phyloP scores from a whole-genome alignment of 2,797 vertebrate species.

The Microtus agrestis region DNA sequence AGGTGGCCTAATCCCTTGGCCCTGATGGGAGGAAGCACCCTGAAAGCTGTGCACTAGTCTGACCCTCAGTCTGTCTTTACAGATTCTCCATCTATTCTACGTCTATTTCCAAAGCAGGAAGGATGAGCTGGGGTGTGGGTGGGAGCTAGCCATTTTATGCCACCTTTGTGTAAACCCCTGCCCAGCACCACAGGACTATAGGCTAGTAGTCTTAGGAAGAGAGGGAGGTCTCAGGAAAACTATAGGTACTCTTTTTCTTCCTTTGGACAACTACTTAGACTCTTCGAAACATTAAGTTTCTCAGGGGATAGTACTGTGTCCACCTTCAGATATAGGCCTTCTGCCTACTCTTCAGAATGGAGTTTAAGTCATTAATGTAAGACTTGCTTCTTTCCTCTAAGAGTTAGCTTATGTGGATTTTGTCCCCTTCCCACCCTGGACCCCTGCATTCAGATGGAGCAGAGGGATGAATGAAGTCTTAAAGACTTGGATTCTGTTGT shows the following conservation, averaged over 20 bases:
- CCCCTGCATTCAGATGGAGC: neutral
- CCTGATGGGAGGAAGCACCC: neutral
- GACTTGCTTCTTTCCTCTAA: neutral
- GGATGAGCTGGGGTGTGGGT: neutral
- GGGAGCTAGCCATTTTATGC: neutral
- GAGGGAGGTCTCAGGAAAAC: neutral
- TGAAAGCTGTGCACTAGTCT: neutral
- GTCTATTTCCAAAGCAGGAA: neutral
- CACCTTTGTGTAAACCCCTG: neutral
- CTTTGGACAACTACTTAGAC: constrained; percentile 6
- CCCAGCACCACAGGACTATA: neutral
- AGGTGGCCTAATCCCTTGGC: neutral
- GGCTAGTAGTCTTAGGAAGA: neutral
- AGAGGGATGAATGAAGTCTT: neutral
- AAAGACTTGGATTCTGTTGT: neutral
- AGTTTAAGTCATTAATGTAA: neutral
- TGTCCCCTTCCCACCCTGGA: neutral
- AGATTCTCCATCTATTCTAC: neutral
- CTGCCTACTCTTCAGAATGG: neutral
- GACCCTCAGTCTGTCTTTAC: neutral
- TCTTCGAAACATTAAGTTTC: neutral
- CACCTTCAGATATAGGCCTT: constrained; percentile 1
- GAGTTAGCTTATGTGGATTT: neutral
- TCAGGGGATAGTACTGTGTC: neutral
- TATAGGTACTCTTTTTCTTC: constrained; percentile 17